Evolutionary conservation across 1,140 invertebrate species (phyloP), one percentile per base, ranked within the genome.

Genomic region (Hylaeus anthracinus): DNA sequence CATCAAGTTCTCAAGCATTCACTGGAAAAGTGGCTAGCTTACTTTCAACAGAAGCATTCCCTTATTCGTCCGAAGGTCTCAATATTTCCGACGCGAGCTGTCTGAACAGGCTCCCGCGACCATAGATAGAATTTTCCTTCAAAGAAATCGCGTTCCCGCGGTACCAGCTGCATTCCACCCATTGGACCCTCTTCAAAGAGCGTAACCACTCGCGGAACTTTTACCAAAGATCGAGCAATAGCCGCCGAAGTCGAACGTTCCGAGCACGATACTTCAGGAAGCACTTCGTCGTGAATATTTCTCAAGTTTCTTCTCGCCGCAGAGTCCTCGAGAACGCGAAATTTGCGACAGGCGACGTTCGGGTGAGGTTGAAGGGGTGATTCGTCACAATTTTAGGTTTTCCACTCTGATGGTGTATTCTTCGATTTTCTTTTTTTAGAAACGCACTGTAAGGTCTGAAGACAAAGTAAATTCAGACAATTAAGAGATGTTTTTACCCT

Each of bases 291-390:
- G 61, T 6, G 61, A 39, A 64, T 41, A 41, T 41, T 64, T 43
- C 12, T 43, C 14, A 64, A 64, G 61, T 64, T 48, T 64, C 15
- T 64, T 43, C 61, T 5, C 61, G 61, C 61, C 4, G 39, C 61
- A 12, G 14, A 64, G 39, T 64, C 12, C 74, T 71, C 66, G 66
- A 63, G 53, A 69, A 64, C 5, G 61, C 39, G 3, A 9, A 43
- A 43, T 43, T 64, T 15, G 12, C 4, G 10, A 15, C 39, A 64
- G 5, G 12, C 2, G 41, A 64, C 39, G 14, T 79, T 76, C 67
- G 51, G 53, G 56, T 9, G 45, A 10, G 37, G 15, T 72, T 61
- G 66, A 79, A 71, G 53, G n/a, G 14, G 69, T 41, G 79, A 71
- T 51, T 51, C 51, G 26, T 26, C 51, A 9, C 51, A 51, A 51